These are phyloP conservation scores for Sebastes jordani DNA, from an alignment of 2,797 vertebrate species.

Conservation along the genomic window DNA sequence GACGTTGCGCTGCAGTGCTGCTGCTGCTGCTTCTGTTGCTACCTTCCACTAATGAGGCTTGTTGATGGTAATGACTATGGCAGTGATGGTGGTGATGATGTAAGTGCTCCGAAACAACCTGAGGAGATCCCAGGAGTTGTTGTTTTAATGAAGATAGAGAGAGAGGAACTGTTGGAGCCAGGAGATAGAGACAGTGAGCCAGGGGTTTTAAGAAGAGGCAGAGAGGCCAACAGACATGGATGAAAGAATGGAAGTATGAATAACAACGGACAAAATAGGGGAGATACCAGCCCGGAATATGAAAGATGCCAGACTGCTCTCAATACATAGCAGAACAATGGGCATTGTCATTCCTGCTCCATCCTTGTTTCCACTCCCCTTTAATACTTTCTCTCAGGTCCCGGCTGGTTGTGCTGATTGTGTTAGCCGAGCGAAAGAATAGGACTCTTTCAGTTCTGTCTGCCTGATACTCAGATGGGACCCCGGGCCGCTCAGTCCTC, in stretches of 20 bases:
- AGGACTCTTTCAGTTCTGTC: slow-evolving; percentile 52
- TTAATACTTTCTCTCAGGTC: slow-evolving; percentile 65
- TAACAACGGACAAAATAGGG: slow-evolving; percentile 43
- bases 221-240: slow-evolving; percentile 34
- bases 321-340: slow-evolving; percentile 49
- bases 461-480: slow-evolving; percentile 61
- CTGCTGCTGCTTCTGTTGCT: slow-evolving; percentile 46
- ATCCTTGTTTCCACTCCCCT: slow-evolving; percentile 50
- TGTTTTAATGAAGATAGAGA: slow-evolving; percentile 62
- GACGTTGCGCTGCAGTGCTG: slow-evolving; percentile 25
- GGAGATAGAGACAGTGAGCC: slow-evolving; percentile 22
- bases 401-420: slow-evolving; percentile 63
- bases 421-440: slow-evolving; percentile 58
- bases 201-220: slow-evolving; percentile 18
- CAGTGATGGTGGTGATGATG: slow-evolving; percentile 72
- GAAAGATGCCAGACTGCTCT: slow-evolving; percentile 58
- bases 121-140: slow-evolving; percentile 71
- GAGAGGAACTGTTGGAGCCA: background rate
- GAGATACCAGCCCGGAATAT: slow-evolving; percentile 54
- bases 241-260: slow-evolving; percentile 57
- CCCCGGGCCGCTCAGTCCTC: slow-evolving; percentile 35
- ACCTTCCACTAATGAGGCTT: slow-evolving; percentile 65
- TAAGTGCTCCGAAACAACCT: slow-evolving; percentile 78
- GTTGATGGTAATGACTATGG: slow-evolving; percentile 66
- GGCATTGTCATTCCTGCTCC: slow-evolving; percentile 68